Evolutionary conservation across 2,113 vertebrate genomes (phyloP).

Genomic region (Ptyas mucosa): DNA sequence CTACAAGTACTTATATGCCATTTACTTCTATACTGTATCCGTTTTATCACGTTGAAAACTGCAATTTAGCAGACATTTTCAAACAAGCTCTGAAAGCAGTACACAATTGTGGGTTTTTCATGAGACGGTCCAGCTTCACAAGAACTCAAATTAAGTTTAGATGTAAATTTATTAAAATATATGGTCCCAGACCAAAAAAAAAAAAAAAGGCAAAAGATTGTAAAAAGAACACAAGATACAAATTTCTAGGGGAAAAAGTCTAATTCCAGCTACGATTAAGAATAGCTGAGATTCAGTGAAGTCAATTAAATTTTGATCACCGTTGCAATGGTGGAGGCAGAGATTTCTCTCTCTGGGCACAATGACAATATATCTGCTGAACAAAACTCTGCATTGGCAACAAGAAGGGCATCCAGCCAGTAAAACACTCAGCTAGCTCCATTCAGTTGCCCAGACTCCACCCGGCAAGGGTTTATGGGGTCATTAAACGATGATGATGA

Average conservation of each 20-base stretch:
- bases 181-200: neutral
- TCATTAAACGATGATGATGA: too few species aligned
- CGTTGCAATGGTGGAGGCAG: neutral
- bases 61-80: neutral
- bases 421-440: too few species aligned
- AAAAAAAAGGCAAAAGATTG: neutral
- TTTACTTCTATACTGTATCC: neutral
- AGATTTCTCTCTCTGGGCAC: too few species aligned
- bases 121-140: neutral
- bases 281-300: neutral
- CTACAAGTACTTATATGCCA: neutral
- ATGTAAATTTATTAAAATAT: neutral
- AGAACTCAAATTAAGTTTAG: neutral
- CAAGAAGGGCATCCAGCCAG: too few species aligned
- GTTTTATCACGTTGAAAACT: neutral
- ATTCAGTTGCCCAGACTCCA: too few species aligned
- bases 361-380: too few species aligned
- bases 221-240: neutral
- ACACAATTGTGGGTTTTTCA: neutral
- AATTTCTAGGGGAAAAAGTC: neutral
- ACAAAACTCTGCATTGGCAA: too few species aligned
- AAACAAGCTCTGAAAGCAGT: neutral
- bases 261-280: neutral
- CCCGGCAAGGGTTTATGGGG: too few species aligned
- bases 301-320: neutral